Evolutionary conservation across 2,888 invertebrate species (phyloP), one percentile per base, ranked within the genome.

Genomic region (Hyppa rectilinea): DNA sequence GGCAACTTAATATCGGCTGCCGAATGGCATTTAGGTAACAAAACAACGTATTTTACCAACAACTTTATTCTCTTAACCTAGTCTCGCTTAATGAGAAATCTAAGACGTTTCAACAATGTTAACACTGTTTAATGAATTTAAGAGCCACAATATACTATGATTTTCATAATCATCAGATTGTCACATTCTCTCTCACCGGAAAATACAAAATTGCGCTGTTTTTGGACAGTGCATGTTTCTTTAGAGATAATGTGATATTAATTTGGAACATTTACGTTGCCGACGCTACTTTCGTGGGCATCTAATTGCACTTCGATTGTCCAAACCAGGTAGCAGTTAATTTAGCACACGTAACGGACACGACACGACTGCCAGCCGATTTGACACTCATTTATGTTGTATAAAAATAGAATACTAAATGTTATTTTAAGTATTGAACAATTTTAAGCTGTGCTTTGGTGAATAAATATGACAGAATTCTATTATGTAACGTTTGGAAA

Each of bases 241-340:
- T 26, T 23, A 23, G 5, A 12, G 12, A 26, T 26, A 26, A 26
- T 26, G 4, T 34, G 2, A 56, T 31, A 17, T 63, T 0, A 47
- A 29, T 14, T 43, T 49, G n/a, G 2, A 9, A 26, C 23, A 66
- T 3, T 66, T 62, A 20, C 4, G n/a, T 7, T 77, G 75, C 65
- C 59, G 31, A 60, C 82, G 31, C n/a, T 83, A 82, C 75, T 52
- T 38, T 65, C 52, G 31, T 47, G 23, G 43, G 73, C 73, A 70
- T 77, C 82, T 82, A 82, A 83, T 82, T 83, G 84, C 80, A 75
- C 67, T 64, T 64, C 65, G 49, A 77, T 75, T 73, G 84, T 80
- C 65, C 67, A 63, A 64, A 64, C 62, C 63, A 52, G 29, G 66
- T 47, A 55, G 29, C 47, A 47, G 53, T 36, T 68, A 20, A 43